Conservation (phyloP, 53 echinoderm and acorn worm species). For the Antedon mediterranea region DNA sequence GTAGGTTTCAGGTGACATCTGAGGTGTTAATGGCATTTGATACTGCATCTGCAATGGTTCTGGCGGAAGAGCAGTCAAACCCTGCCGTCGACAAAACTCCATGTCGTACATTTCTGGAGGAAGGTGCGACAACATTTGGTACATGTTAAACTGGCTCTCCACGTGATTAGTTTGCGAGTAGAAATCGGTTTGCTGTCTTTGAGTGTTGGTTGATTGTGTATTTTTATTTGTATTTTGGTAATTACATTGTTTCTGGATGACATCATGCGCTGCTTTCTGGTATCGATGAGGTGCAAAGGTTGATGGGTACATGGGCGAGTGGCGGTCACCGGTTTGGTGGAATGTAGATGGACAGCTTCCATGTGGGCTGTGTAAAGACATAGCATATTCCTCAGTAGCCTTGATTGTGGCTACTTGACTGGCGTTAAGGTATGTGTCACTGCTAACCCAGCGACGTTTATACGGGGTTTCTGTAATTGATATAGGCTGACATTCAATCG, state of each 20-base stretch:
- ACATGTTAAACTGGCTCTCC: constrained; percentile 71
- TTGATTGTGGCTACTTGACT: constrained; percentile 56
- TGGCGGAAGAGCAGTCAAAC: constrained; percentile 25
- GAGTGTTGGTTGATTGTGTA: constrained; percentile 2
- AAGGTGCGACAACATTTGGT: constrained; percentile 92
- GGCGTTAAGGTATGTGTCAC: constrained; percentile 88
- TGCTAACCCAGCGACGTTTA: constrained; percentile 78
- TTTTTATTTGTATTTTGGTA: constrained; percentile 1
- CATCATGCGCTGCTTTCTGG: constrained; percentile 38
- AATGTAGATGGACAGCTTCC: constrained; percentile 83
- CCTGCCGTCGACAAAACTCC: constrained; percentile 84
- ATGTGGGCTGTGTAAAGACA: constrained; percentile 87
- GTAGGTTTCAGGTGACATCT: constrained; percentile 64
- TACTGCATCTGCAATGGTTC: constrained; percentile 18
- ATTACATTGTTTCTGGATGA: constrained; percentile 10
- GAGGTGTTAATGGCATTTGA: constrained; percentile 59
- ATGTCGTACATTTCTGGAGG: constrained; percentile 97
- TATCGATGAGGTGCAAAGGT: constrained; percentile 45
- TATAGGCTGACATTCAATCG: constrained; percentile 1
- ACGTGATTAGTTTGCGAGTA: constrained; percentile 11
- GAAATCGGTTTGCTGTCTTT: background rate
- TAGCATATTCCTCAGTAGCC: constrained; percentile 72
- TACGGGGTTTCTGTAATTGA: constrained; percentile 24
- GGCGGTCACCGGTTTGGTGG: constrained; percentile 62
- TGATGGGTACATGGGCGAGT: constrained; percentile 42